These are phyloP conservation scores for Drosophila colorata DNA, from an alignment of 2,888 invertebrate species.

Conservation along the genomic window DNA sequence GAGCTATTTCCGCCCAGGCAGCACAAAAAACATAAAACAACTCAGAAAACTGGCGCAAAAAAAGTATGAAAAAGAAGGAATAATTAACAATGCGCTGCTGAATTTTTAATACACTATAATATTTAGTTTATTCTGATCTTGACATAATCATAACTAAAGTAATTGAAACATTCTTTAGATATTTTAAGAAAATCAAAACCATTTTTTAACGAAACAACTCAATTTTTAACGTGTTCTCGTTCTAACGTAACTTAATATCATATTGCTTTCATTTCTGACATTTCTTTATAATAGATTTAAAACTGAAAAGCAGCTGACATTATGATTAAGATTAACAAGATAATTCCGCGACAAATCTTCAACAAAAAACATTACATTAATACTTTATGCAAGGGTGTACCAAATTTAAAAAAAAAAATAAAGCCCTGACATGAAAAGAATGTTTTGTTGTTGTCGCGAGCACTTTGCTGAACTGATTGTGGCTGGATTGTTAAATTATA, in stretches of 20 bases:
- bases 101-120: slow-evolving; percentile 5
- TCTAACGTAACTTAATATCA: too few relatives aligned
- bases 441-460: slow-evolving; percentile 19
- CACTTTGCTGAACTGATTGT: slow-evolving; percentile 32
- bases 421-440: slow-evolving; percentile 19
- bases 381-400: not conserved
- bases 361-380: not conserved
- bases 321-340: too few relatives aligned
- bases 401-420: not conserved
- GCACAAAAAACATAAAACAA: slow-evolving; percentile 15
- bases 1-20: slow-evolving; percentile 63
- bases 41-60: slow-evolving; percentile 10
- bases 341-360: too few relatives aligned
- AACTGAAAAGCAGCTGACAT: too few relatives aligned
- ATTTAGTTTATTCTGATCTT: not conserved
- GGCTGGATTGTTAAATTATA: slow-evolving; percentile 37
- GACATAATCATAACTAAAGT: too few relatives aligned
- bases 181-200: too few relatives aligned
- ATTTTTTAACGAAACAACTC: too few relatives aligned
- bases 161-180: too few relatives aligned
- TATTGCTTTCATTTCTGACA: too few relatives aligned
- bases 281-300: too few relatives aligned
- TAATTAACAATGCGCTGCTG: not conserved
- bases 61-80: not conserved
- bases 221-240: too few relatives aligned